These are phyloP conservation scores for Hipparchia sbordonii DNA, from an alignment of 2,888 invertebrate genomes.

Conservation along the genomic window DNA sequence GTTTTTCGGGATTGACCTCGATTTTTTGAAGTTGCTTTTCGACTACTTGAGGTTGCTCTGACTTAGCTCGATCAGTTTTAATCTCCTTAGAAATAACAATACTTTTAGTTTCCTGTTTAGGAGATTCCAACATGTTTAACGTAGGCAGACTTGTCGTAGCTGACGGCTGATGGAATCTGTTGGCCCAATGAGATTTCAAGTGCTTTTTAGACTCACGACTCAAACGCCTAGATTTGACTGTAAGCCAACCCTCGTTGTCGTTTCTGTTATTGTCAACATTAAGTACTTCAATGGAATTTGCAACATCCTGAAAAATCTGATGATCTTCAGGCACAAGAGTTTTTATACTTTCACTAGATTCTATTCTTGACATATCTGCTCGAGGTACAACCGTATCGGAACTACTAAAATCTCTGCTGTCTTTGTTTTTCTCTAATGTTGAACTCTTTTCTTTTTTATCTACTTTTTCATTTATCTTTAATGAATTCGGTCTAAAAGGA, in stretches of 20 bases:
- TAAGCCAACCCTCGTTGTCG: conserved; percentile 92
- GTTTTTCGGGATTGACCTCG: conserved; percentile 4
- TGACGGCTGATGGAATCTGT: conserved; percentile 91
- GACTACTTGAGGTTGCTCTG: conserved; percentile 63
- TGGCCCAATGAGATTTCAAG: conserved; percentile 87
- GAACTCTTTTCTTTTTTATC: conserved; percentile 59
- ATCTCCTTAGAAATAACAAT: conserved; percentile 46
- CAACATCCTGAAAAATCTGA: conserved; percentile 54
- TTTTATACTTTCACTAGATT: conserved; percentile 77
- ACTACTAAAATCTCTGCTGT: conserved; percentile 77
- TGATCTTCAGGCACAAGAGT: conserved; percentile 75
- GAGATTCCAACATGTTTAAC: conserved; percentile 81
- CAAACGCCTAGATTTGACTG: conserved; percentile 89
- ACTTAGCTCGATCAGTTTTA: conserved; percentile 66
- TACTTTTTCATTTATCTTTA: conserved; percentile 66
- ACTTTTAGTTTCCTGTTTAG: conserved; percentile 68
- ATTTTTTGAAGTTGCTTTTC: conserved; percentile 36
- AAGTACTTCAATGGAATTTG: conserved; percentile 76
- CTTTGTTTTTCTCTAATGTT: conserved; percentile 62
- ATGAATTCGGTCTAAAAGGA: conserved; percentile 59
- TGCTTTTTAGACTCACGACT: conserved; percentile 82
- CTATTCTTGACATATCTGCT: conserved; percentile 72
- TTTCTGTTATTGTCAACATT: conserved; percentile 67
- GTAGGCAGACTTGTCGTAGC: conserved; percentile 92
- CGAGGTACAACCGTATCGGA: conserved; percentile 81